Conservation (phyloP, 2,113 vertebrate species). For the Nansenia antarctica region DNA sequence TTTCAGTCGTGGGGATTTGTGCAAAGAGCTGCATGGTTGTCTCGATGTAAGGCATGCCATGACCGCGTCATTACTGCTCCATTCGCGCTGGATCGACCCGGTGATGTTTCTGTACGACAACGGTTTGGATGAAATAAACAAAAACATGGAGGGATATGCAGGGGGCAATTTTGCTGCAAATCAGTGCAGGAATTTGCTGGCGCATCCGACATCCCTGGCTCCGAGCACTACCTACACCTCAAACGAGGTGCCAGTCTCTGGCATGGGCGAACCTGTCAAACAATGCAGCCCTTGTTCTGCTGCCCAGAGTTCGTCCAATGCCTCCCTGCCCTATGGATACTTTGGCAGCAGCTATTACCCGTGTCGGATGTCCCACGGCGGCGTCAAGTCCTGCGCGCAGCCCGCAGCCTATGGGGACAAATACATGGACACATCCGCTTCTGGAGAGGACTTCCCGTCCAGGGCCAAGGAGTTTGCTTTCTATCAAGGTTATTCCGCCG, state of each 20-base stretch:
- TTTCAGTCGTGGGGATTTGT: conserved; percentile 95
- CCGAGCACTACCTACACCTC: conserved; percentile 83
- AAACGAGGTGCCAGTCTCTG: conserved; percentile 85
- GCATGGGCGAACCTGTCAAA: conserved; percentile 91
- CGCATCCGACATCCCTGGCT: conserved; percentile 90
- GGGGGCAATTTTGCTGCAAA: conserved; percentile 90
- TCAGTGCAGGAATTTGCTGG: conserved; percentile 96
- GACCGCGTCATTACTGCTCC: conserved; percentile 98
- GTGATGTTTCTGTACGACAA: conserved; percentile 99
- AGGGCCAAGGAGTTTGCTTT: conserved; percentile 97
- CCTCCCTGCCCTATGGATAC: conserved; percentile 95
- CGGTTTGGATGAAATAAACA: conserved; percentile 91
- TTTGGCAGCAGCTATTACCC: conserved; percentile 97
- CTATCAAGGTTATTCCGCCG: conserved; percentile 93
- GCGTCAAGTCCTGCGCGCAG: conserved; percentile 92
- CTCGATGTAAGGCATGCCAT: conserved; percentile 97
- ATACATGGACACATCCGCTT: conserved; percentile 92
- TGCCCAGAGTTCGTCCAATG: conserved; percentile 88
- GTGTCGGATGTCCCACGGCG: conserved; percentile 91
- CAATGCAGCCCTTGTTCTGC: conserved; percentile 96
- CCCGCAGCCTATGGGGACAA: conserved; percentile 89
- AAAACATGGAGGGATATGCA: conserved; percentile 94
- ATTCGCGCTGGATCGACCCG: conserved; percentile 98
- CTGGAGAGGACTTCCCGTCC: conserved; percentile 91
- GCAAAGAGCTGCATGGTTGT: conserved; percentile 93